Evolutionary conservation across 2,888 invertebrate genomes (phyloP).

Genomic region (Portevinia maculata): DNA sequence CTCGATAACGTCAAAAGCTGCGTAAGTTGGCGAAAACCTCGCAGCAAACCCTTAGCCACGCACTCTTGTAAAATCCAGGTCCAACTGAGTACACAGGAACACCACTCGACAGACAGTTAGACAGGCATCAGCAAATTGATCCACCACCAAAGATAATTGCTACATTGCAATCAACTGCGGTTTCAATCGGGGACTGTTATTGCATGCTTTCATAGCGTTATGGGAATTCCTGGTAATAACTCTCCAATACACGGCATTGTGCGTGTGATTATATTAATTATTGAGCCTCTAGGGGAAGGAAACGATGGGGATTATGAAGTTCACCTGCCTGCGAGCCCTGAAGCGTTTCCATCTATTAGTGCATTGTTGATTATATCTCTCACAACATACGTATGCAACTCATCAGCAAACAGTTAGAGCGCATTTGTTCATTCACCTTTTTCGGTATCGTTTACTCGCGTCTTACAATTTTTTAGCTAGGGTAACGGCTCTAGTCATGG

Average conservation of each 20-base stretch:
- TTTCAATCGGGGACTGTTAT: slow-evolving; percentile 32
- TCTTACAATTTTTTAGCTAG: no score
- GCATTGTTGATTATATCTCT: slow-evolving; percentile 27
- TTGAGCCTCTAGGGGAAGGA: slow-evolving; percentile 1
- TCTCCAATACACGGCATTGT: slow-evolving; percentile 43
- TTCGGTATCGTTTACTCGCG: no score
- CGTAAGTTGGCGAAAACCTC: slow-evolving; percentile 6
- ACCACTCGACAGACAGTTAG: slow-evolving; percentile 27
- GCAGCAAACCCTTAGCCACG: not conserved
- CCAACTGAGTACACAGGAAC: slow-evolving; percentile 3
- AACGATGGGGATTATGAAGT: slow-evolving; percentile 1
- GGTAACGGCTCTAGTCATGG: no score
- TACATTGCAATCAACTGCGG: slow-evolving; percentile 52
- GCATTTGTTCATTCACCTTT: slow-evolving; percentile 44
- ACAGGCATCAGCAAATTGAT: slow-evolving; percentile 52
- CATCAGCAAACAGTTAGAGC: slow-evolving; percentile 4
- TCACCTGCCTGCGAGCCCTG: slow-evolving; percentile 23
- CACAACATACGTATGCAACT: slow-evolving; percentile 9
- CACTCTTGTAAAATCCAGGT: not conserved
- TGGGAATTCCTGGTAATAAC: slow-evolving; percentile 58
- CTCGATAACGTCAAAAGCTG: slow-evolving; percentile 39
- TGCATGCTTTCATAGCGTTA: slow-evolving; percentile 65
- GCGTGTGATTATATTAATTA: slow-evolving; percentile 58
- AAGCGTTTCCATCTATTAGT: slow-evolving; percentile 7
- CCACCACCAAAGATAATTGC: slow-evolving; percentile 65